Percentiles rank a stretch among this genome's conserved stretches.
These are phyloP conservation scores for Aphaenogaster floridana DNA, from an alignment of 1,140 invertebrate species.

Conservation along the genomic window DNA sequence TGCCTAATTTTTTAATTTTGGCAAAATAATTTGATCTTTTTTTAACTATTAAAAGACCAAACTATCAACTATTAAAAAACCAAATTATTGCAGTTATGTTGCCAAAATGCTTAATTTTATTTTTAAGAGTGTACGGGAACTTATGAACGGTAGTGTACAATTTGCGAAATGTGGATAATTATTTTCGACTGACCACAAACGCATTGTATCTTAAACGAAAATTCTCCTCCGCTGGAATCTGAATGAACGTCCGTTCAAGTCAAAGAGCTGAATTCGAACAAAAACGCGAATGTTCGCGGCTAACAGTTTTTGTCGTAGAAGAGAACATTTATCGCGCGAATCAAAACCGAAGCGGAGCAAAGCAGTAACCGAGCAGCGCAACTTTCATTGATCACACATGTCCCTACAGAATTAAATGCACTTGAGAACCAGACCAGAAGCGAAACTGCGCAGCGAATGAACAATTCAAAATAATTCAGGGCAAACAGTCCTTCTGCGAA, in stretches of 20 bases:
- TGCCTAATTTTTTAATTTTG: too few relatives aligned
- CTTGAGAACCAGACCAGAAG: slow-evolving; percentile 8
- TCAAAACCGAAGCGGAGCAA: slow-evolving; percentile 6
- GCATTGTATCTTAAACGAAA: not conserved
- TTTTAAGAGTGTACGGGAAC: too few relatives aligned
- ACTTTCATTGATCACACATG: slow-evolving; percentile 51
- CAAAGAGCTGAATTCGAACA: not conserved
- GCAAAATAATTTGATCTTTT: too few relatives aligned
- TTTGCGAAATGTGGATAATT: not conserved
- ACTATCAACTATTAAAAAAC: too few relatives aligned
- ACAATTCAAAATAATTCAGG: slow-evolving; percentile 34
- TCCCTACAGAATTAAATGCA: slow-evolving; percentile 36
- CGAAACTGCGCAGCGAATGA: not conserved
- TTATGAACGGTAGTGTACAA: too few relatives aligned
- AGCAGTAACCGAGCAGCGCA: not conserved
- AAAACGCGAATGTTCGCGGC: not conserved
- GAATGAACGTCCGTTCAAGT: not conserved
- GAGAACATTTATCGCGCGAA: slow-evolving; percentile 25
- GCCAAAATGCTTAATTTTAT: too few relatives aligned
- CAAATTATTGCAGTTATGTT: too few relatives aligned
- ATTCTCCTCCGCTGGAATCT: not conserved
- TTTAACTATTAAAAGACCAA: too few relatives aligned
- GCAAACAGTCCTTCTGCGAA: not conserved
- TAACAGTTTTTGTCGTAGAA: slow-evolving; percentile 5
- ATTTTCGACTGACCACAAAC: not conserved